Percentiles rank a stretch among this genome's conserved stretches.
These are phyloP conservation scores for Stichopus horrens DNA, from an alignment of 53 echinoderm and acorn worm genomes.

Conservation along the genomic window DNA sequence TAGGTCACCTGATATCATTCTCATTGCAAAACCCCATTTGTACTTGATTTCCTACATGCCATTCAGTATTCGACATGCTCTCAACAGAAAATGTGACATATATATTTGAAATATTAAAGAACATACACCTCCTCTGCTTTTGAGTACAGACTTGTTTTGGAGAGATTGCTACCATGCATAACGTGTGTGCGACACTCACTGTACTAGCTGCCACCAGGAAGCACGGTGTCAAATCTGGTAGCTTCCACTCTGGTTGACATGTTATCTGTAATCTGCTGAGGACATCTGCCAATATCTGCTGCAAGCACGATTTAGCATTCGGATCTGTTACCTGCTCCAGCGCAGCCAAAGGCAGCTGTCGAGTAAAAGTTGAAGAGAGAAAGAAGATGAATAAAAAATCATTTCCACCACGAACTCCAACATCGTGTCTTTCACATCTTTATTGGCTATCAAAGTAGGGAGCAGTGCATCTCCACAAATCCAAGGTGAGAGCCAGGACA, in stretches of 20 bases:
- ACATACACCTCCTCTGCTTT: neutral
- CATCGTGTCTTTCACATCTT: too few relatives aligned
- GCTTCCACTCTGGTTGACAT: slow-evolving; percentile 60
- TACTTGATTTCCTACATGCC: too few relatives aligned
- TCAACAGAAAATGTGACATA: neutral
- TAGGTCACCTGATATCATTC: too few relatives aligned
- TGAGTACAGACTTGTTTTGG: neutral
- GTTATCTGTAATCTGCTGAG: slow-evolving; percentile 68
- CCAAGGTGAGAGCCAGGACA: too few relatives aligned
- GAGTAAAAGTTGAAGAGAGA: neutral
- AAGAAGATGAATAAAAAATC: too few relatives aligned
- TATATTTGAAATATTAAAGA: neutral
- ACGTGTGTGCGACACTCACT: slow-evolving; percentile 48
- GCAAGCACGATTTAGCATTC: slow-evolving; percentile 48
- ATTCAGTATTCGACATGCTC: neutral
- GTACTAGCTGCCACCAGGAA: slow-evolving; percentile 68
- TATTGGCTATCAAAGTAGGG: too few relatives aligned
- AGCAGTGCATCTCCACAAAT: too few relatives aligned
- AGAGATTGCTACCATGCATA: neutral
- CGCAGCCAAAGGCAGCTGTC: slow-evolving; percentile 41
- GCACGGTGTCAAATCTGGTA: slow-evolving; percentile 69
- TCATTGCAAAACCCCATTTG: too few relatives aligned
- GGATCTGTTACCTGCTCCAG: slow-evolving; percentile 32
- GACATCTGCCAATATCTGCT: slow-evolving; percentile 72
- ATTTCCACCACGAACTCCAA: too few relatives aligned